Evolutionary conservation across 92 coral and sea anemone genomes (phyloP), one percentile per base, ranked within the genome.

Genomic region (Parazoanthus atlanticus): DNA sequence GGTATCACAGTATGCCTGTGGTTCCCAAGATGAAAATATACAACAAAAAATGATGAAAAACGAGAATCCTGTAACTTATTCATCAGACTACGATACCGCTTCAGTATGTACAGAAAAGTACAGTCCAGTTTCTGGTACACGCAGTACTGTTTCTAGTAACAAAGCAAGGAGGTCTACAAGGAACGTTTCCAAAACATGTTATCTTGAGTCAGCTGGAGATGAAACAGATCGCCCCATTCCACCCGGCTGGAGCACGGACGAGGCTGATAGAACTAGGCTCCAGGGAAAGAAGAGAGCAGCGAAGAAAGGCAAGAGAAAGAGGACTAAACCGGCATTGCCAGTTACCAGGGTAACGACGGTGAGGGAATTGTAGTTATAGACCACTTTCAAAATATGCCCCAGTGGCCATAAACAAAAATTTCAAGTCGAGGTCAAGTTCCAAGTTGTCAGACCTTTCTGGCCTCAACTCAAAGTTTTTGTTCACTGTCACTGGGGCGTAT

Each of bases 71-170:
- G 36, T 8, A 29, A n/a, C 31, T 13, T 41, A 3, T 3, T 47
- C 58, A 25, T 46, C 82, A 2, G 58, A 78, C 31, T 12, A 46
- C 40, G 82, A 43, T 15, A 16, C 61, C 16, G 33, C 82, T 13
- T 78, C 82, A 78, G 32, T 46, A 12, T n/a, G 33, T 29, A 78
- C 82, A 43, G 82, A 78, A 78, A 78, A 16, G 65, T 78, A 78
- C 61, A 78, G 66, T 33, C 61, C 82, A 29, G 82, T n/a, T 28
- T 16, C 32, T 25, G 38, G 76, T 29, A 36, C 34, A 72, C 76
- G 23, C 76, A 29, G n/a, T 72, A 40, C 38, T 30, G 38, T 29
- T 28, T 17, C 40, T 0, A 16, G 6, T 72, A 25, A 72, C 76
- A 29, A 3, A 11, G 76, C 33, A 13, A 28, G 76, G 38, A 28